Base-by-base conservation (phyloP, 2,113 vertebrate genomes). In the Neodontobutis hainanensis region DNA sequence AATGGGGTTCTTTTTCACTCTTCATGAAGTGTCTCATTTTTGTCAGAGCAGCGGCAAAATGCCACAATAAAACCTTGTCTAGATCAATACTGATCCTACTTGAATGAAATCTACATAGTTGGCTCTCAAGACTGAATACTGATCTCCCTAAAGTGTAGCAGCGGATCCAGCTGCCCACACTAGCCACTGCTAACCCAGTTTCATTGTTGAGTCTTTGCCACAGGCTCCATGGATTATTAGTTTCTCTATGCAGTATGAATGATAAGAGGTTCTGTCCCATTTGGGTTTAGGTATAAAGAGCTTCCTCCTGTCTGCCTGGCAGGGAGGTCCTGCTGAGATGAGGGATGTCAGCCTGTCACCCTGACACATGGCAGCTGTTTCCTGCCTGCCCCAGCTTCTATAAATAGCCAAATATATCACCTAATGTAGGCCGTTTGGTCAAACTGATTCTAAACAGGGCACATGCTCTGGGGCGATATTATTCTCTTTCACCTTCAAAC, bases 341-440 rank as follows among this genome's bases (percentile, higher is more conserved):
- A 87, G 74, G 71, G 87, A 89, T 87, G 84, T 89, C 87, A 84
- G 80, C 80, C 71, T 87, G 86, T 87, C 88, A 73, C 78, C 87
- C 81, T 89, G 87, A 88, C 75, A 34, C 87, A 86, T 77, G 83
- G 89, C 85, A 87, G 89, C 89, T 89, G 88, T 87, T 89, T 88
- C 83, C 84, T 84, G 86, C 84, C 75, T 77, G 87, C 68, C 80
- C 81, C 79, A 73, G 72, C 80, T 67, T 68, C 88, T 89, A 91
- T 82, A 83, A 91, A 90, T 91, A 90, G 86, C 76, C 36, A 69
- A 78, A 86, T 83, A 81, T 83, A 85, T 85, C 85, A 85, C 75
- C 81, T 85, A 86, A 87, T 89, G 82, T 90, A 87, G 88, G 87
- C 79, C 87, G 83, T 87, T 89, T 87, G 90, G 90, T 90, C 90